A percentile compares a stretch with the other conserved stretches of the same genome.
Conservation (phyloP, 1,140 invertebrate genomes). For the Liolophura sinensis region DNA sequence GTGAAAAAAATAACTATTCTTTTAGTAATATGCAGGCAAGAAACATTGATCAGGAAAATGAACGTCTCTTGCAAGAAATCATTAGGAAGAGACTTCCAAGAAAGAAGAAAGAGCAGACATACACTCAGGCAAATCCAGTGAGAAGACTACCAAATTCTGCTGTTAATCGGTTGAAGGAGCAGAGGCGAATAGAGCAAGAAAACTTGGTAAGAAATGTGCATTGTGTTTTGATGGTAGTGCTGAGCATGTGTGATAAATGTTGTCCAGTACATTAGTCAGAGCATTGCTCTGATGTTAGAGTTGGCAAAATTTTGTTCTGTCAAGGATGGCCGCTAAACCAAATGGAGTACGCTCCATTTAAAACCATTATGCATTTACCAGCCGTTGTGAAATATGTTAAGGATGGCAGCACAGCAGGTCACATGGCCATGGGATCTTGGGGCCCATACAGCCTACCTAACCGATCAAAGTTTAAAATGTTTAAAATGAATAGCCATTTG, state of each 20-base stretch:
- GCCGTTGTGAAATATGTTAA: no score
- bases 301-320: no score
- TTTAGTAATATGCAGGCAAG: conserved; percentile 39
- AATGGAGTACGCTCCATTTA: no score
- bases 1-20: conserved; percentile 39
- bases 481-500: no score
- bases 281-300: no score
- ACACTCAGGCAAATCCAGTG: conserved; percentile 12
- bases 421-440: no score
- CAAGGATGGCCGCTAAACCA: no score
- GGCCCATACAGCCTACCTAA: no score
- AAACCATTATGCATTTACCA: no score
- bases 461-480: no score
- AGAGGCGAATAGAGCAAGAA: conserved; percentile 58
- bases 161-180: conserved; percentile 56
- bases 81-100: conserved; percentile 35
- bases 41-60: conserved; percentile 53
- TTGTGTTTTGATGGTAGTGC: conserved; percentile 2
- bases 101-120: conserved; percentile 16
- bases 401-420: no score
- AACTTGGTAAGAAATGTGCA: conserved; percentile 55
- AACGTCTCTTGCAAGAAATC: conserved; percentile 49
- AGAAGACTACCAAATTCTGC: conserved; percentile 48
- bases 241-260: neutral
- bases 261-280: neutral